Base-by-base conservation (phyloP, 1,140 invertebrate species). In the Panulirus ornatus region DNA sequence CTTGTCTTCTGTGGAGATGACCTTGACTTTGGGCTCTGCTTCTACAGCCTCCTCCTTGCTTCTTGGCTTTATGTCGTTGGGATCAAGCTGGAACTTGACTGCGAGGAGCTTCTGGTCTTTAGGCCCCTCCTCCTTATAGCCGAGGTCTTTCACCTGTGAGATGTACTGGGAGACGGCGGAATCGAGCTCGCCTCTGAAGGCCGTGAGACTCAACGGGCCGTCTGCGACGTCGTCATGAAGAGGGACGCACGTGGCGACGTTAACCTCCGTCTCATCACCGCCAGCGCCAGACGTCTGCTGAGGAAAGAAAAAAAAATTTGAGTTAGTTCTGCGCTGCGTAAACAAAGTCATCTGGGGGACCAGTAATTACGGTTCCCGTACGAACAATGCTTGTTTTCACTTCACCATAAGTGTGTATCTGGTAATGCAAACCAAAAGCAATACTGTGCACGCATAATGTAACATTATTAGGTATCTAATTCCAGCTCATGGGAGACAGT, bases 101-200 rank as follows among this genome's bases (percentile, higher is more conserved):
- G 83, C 83, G 22, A 92, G 88, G 27, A 92, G 88, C 38, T 87
- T 86, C n/a, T 92, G 84, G 42, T 90, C 88, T 42, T 81, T 90
- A 58, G 71, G 30, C 0, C 70, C 47, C 34, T 91, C 83, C 42
- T 84, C 86, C 75, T 81, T 81, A 70, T 90, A 92, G 2, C 91
- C 91, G 51, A 92, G 91, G 51, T 92, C 88, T 34, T 89, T 92
- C 16, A 92, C 91, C 47, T 92, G 91, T 2, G 88, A 86, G 58
- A 92, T 71, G 38, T 92, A 92, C 84, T 92, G 91, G 16, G 91
- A 83, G 73, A 92, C 91, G 2, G 91, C 91, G 9, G 88, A 90
- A 84, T 92, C 91, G 40, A 92, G 78, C 58, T 92, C 88, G 22
- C 91, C 85, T 47, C 87, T 92, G 91, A 92, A 92, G 71, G 73